A percentile compares a stretch with the other conserved stretches of the same genome.
These are phyloP conservation scores for Pangasius mekongensis DNA, from an alignment of 2,797 vertebrate genomes.

Conservation along the genomic window DNA sequence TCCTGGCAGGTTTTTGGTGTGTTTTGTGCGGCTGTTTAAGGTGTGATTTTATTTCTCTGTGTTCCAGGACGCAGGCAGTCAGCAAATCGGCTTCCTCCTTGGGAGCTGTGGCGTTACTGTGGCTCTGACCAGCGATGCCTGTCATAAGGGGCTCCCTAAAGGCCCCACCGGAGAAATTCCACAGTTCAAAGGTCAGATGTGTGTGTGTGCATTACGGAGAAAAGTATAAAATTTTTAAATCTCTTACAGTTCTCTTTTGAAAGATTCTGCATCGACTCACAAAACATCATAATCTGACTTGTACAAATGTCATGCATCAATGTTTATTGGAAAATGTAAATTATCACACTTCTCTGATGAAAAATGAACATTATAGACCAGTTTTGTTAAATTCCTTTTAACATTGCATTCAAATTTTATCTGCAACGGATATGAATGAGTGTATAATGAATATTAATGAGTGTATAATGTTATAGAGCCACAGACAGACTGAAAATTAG, in stretches of 20 bases:
- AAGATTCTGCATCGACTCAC: too few species aligned
- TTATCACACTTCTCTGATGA: background rate
- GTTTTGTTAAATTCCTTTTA: background rate
- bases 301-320: background rate
- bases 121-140: constrained; percentile 97
- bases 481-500: background rate
- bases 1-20: constrained; percentile 43
- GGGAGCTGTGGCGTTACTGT: constrained; percentile 98
- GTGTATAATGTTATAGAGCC: background rate
- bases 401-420: background rate
- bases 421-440: too few species aligned
- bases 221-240: background rate
- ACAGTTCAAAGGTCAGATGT: constrained; percentile 92
- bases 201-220: constrained; percentile 35
- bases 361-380: background rate
- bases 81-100: constrained; percentile 97
- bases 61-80: constrained; percentile 92
- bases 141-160: constrained; percentile 97
- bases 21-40: constrained; percentile 18
- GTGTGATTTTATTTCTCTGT: background rate
- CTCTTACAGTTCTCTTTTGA: background rate
- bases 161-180: constrained; percentile 97
- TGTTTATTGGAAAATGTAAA: background rate
- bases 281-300: background rate
- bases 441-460: background rate